phyloP scores from a whole-genome alignment of 2,113 vertebrate genomes.

The Meriones unguiculatus region DNA sequence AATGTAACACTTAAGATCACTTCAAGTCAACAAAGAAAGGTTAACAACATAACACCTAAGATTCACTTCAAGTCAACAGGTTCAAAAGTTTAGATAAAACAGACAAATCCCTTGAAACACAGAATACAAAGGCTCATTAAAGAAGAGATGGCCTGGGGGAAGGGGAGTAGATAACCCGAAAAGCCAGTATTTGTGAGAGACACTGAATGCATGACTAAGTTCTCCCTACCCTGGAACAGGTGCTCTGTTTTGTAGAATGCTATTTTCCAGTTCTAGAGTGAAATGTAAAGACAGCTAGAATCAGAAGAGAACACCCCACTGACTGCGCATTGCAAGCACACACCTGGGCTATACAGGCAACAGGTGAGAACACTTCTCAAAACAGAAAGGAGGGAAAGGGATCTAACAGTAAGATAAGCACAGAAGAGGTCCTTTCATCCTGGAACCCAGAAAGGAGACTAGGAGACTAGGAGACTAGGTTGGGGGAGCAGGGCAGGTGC shows the following conservation, averaged over 20 bases:
- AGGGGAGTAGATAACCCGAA: neutral
- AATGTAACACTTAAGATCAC: neutral
- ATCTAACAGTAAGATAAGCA: neutral
- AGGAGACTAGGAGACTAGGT: too few relatives aligned
- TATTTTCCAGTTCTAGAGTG: neutral
- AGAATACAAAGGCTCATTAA: neutral
- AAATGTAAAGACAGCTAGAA: neutral
- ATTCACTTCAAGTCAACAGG: neutral
- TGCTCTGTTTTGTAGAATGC: neutral
- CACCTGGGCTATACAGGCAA: neutral
- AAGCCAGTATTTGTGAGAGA: neutral
- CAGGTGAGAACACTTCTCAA: neutral
- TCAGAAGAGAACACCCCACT: neutral
- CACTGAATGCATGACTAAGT: neutral
- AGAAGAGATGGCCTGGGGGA: neutral
- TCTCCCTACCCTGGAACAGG: neutral
- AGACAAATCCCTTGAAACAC: neutral
- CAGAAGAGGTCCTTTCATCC: neutral
- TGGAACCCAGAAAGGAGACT: neutral
- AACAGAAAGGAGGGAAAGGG: neutral
- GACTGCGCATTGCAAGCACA: neutral
- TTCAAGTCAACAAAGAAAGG: constrained; percentile 15
- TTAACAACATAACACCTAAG: neutral
- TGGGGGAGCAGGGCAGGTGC: neutral
- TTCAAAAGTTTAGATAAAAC: neutral